Percentiles rank a stretch among this genome's conserved stretches.
Conservation (phyloP, 1,140 invertebrate genomes). For the Lepidurus apus region DNA sequence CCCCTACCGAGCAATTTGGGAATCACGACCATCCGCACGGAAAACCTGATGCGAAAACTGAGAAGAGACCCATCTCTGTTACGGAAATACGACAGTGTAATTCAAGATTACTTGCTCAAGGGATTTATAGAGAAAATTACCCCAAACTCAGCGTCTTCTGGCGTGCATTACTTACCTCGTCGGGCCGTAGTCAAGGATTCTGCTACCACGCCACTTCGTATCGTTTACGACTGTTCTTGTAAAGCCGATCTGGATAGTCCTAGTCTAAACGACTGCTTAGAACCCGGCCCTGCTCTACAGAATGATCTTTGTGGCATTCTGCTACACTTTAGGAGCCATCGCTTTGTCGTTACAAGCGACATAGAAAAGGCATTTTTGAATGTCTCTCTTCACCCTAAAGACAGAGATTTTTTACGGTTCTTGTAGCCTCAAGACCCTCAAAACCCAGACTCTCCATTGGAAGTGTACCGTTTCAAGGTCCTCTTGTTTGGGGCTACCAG, state of each 20-base stretch:
- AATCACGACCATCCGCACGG: too few species aligned
- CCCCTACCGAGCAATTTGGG: too few species aligned
- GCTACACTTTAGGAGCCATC: constrained; percentile 37
- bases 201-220: constrained; percentile 36
- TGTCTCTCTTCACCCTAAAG: not conserved
- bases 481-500: constrained; percentile 13
- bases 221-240: constrained; percentile 39
- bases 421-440: not conserved
- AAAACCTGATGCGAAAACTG: too few species aligned
- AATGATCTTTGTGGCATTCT: constrained; percentile 37
- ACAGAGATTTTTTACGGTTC: constrained; percentile 28
- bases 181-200: constrained; percentile 37
- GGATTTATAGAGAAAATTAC: constrained; percentile 27
- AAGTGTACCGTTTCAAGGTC: constrained; percentile 9
- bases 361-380: constrained; percentile 40
- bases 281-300: constrained; percentile 31
- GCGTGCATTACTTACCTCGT: constrained; percentile 38
- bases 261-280: constrained; percentile 34
- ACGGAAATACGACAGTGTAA: not conserved
- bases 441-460: not conserved
- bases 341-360: constrained; percentile 42
- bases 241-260: constrained; percentile 25
- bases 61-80: not conserved
- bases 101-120: not conserved
- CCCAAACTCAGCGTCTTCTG: not conserved